A percentile compares a stretch with the other conserved stretches of the same genome.
Evolutionary conservation across 2,113 vertebrate genomes (phyloP).

Genomic region (Chionodraco myersi): DNA sequence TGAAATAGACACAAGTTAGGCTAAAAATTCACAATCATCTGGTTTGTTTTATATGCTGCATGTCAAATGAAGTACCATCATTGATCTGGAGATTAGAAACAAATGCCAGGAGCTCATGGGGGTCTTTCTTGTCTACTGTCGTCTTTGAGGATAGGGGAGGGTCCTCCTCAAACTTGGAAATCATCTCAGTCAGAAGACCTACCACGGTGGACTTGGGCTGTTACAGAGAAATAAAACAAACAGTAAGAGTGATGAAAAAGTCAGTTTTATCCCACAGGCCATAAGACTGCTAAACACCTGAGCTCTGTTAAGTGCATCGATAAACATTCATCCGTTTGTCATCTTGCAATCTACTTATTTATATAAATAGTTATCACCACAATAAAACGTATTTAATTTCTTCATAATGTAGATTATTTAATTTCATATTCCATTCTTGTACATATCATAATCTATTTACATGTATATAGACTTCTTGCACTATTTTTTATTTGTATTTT

Average conservation of each 20-base stretch:
- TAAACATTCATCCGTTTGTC: no score
- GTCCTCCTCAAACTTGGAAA: slow-evolving; percentile 92
- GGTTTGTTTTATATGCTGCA: neutral
- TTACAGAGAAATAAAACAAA: slow-evolving; percentile 2
- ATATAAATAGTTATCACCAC: no score
- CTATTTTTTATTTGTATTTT: no score
- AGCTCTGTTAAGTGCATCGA: no score
- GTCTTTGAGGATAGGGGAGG: slow-evolving; percentile 88
- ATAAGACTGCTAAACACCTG: no score
- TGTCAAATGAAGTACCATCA: slow-evolving; percentile 81
- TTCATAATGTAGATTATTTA: no score
- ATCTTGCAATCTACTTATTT: no score
- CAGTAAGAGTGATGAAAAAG: neutral
- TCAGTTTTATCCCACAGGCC: no score
- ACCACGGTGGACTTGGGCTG: slow-evolving; percentile 92
- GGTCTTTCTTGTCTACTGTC: slow-evolving; percentile 81
- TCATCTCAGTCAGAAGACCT: slow-evolving; percentile 92
- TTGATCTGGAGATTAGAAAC: slow-evolving; percentile 87
- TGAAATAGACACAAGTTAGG: slow-evolving; percentile 30
- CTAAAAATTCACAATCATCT: neutral
- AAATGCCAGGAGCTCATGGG: slow-evolving; percentile 88
- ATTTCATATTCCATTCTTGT: no score
- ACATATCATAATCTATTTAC: no score
- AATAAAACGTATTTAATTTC: no score
- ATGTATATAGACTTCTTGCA: no score